A percentile compares a stretch with the other conserved stretches of the same genome.
These are phyloP conservation scores for Remorina albescens DNA, from an alignment of 2,797 vertebrate species.

Conservation along the genomic window DNA sequence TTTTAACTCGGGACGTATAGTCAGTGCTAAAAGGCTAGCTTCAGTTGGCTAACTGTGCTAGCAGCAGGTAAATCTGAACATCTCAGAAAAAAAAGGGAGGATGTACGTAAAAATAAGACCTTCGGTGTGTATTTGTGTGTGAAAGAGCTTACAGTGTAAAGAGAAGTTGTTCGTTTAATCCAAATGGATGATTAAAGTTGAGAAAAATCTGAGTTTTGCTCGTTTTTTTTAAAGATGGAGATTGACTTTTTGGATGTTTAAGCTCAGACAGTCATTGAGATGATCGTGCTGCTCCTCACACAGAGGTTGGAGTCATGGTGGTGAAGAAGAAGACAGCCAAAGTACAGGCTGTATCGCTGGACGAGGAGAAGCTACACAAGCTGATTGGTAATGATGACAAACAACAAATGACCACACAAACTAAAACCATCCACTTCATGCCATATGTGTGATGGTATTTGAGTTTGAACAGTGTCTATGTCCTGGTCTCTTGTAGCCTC, in stretches of 20 bases:
- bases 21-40: constrained; percentile 16
- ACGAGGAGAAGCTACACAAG: constrained; percentile 82
- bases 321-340: constrained; percentile 91
- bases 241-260: not conserved
- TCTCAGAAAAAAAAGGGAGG: not conserved
- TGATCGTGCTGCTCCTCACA: not conserved
- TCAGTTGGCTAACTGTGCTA: constrained; percentile 27
- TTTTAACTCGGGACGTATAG: not conserved
- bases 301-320: constrained; percentile 87
- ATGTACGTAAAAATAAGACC: not conserved
- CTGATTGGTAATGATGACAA: constrained; percentile 81
- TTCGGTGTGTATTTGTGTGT: not conserved
- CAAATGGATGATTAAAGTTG: not conserved
- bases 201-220: not conserved
- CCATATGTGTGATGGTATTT: not conserved
- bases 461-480: not conserved
- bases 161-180: not conserved
- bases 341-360: constrained; percentile 87
- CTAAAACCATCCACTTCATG: not conserved
- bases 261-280: not conserved
- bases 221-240: not conserved
- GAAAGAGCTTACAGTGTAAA: too few species aligned
- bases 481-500: constrained; percentile 62
- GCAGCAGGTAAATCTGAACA: not conserved
- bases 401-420: not conserved